Conservation (phyloP, 2,888 invertebrate species). For the Drosophila nr. perissopoda region DNA sequence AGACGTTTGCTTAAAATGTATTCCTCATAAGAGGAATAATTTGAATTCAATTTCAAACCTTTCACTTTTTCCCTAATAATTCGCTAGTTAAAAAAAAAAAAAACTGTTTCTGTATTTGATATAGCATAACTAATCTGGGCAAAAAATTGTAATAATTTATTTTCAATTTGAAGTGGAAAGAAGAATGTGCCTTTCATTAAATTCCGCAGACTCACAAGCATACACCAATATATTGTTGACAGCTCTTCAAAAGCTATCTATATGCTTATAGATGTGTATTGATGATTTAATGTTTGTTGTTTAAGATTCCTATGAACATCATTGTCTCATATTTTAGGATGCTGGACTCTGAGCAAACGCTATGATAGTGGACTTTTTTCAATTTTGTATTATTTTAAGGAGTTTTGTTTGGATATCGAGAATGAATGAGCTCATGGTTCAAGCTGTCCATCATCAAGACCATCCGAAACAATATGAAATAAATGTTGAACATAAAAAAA, state of each 20-base stretch:
- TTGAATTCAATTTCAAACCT: not conserved
- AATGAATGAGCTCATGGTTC: slow-evolving; percentile 21
- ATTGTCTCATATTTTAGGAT: slow-evolving; percentile 17
- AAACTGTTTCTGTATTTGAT: not conserved
- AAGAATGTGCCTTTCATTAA: not conserved
- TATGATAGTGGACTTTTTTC: not conserved
- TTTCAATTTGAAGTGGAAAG: not conserved
- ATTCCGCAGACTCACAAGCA: not conserved
- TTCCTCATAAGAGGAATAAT: not conserved
- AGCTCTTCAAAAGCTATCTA: slow-evolving; percentile 7
- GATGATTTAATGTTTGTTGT: slow-evolving; percentile 36
- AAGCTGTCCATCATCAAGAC: slow-evolving; percentile 34
- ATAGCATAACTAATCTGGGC: not conserved
- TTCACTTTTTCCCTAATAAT: not conserved
- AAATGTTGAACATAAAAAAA: slow-evolving; percentile 69
- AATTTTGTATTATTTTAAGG: not conserved
- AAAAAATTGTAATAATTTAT: not conserved
- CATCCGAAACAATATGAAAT: slow-evolving; percentile 54
- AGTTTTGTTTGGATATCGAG: slow-evolving; percentile 14
- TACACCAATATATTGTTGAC: slow-evolving; percentile 3
- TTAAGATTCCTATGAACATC: slow-evolving; percentile 24
- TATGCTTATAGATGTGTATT: slow-evolving; percentile 39
- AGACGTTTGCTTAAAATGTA: not conserved
- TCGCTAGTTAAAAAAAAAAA: too few relatives aligned
- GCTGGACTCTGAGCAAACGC: slow-evolving; percentile 31